Percentiles rank a stretch among this genome's conserved stretches.
phyloP scores from a whole-genome alignment of 2,888 invertebrate genomes.

The Heliconius cydno region DNA sequence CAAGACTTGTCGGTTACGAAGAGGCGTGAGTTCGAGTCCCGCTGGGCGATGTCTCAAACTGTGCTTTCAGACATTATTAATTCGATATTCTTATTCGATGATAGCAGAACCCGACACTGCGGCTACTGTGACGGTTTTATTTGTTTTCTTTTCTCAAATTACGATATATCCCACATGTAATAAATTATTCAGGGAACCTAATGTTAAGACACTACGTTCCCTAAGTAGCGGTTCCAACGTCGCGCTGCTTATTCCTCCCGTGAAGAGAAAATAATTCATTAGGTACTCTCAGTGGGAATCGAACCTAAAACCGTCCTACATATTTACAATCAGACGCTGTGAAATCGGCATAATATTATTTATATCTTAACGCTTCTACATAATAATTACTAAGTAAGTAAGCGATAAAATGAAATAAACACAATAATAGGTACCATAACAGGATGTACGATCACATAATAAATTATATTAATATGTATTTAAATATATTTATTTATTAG shows the following conservation, averaged over 20 bases:
- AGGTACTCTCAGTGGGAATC: background rate
- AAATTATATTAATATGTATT: background rate
- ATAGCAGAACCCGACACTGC: no score
- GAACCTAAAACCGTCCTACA: background rate
- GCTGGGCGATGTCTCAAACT: no score
- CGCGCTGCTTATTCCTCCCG: background rate
- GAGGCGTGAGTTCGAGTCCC: no score
- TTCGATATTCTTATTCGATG: no score
- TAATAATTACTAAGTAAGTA: background rate
- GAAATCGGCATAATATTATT: background rate
- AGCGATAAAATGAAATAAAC: constrained; percentile 7
- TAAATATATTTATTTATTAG: background rate
- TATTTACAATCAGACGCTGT: background rate
- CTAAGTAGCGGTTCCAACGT: background rate
- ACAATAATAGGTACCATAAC: background rate
- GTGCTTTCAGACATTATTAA: no score
- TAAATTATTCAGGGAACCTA: no score
- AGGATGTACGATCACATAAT: constrained; percentile 6
- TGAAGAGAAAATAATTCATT: background rate
- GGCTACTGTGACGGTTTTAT: no score
- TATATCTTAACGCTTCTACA: background rate
- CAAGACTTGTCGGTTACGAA: no score
- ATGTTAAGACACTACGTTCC: background rate
- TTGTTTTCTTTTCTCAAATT: no score
- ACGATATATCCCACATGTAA: no score